phyloP scores from a whole-genome alignment of 2,888 invertebrate species.

The Congeria kusceri region DNA sequence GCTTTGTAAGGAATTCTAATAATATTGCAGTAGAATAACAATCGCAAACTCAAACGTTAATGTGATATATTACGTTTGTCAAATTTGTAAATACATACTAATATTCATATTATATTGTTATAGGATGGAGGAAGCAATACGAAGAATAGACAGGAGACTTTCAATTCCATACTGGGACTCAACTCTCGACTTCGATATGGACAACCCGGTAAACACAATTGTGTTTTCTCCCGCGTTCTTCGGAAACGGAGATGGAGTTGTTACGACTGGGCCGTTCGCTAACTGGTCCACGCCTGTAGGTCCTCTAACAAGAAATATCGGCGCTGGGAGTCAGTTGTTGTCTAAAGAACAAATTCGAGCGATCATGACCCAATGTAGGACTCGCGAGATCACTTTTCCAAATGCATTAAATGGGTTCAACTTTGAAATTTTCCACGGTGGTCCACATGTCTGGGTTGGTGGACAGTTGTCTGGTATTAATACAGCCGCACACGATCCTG shows the following conservation, averaged over 20 bases:
- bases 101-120: neutral
- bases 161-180: constrained; percentile 77
- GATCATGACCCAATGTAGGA: constrained; percentile 57
- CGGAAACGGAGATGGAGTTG: constrained; percentile 71
- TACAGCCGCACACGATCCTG: constrained; percentile 74
- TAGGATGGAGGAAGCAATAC: constrained; percentile 74
- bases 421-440: constrained; percentile 66
- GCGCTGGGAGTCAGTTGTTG: constrained; percentile 65
- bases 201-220: constrained; percentile 65
- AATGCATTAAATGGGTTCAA: constrained; percentile 42
- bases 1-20: constrained; percentile 65
- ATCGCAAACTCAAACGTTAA: too few relatives aligned
- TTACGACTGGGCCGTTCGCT: constrained; percentile 73
- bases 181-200: constrained; percentile 67
- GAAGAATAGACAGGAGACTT: constrained; percentile 66
- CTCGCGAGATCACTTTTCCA: constrained; percentile 54
- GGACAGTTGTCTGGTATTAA: constrained; percentile 71
- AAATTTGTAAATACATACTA: too few relatives aligned
- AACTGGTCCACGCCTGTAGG: constrained; percentile 68
- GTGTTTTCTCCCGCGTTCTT: constrained; percentile 70
- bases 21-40: too few relatives aligned
- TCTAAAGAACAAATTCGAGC: constrained; percentile 49
- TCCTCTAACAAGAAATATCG: constrained; percentile 68
- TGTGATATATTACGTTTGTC: too few relatives aligned
- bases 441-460: constrained; percentile 74